phyloP scores from a whole-genome alignment of 1,140 invertebrate species.

The Drosophila gunungcola region DNA sequence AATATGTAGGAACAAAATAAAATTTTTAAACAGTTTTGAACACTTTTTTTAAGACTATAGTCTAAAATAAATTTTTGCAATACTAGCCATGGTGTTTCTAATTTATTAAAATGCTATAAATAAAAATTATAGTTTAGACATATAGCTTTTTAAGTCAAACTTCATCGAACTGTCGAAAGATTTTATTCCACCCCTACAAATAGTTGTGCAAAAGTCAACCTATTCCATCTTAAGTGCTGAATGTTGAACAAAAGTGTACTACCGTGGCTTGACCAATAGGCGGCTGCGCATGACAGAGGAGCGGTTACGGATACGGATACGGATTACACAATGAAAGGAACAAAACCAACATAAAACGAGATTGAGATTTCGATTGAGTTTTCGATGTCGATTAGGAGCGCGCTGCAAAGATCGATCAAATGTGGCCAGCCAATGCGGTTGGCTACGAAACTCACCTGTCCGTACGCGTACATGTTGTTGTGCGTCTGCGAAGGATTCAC shows the following conservation, averaged over 20 bases:
- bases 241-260: conserved; percentile 64
- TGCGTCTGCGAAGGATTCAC: conserved; percentile 99
- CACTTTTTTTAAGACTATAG: too few species aligned
- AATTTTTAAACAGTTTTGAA: neutral
- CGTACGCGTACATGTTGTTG: conserved; percentile 98
- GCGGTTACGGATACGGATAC: conserved; percentile 25
- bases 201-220: neutral
- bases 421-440: neutral
- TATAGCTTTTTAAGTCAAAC: too few species aligned
- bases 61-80: too few species aligned
- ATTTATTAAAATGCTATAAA: too few species aligned
- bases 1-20: neutral
- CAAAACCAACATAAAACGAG: conserved; percentile 62
- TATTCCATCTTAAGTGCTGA: neutral
- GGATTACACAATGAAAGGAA: conserved; percentile 60
- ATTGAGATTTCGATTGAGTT: conserved; percentile 21
- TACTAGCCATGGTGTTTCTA: too few species aligned
- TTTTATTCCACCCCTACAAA: neutral
- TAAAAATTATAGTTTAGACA: too few species aligned
- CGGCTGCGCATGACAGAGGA: conserved; percentile 64
- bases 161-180: neutral
- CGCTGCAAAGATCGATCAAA: conserved; percentile 25
- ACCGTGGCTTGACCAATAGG: conserved; percentile 81
- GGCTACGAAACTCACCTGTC: conserved; percentile 87
- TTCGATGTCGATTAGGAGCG: conserved; percentile 11